Evolutionary conservation across 2,888 invertebrate genomes (phyloP), one percentile per base, ranked within the genome.

Genomic region (Aproaerema taeniolella): DNA sequence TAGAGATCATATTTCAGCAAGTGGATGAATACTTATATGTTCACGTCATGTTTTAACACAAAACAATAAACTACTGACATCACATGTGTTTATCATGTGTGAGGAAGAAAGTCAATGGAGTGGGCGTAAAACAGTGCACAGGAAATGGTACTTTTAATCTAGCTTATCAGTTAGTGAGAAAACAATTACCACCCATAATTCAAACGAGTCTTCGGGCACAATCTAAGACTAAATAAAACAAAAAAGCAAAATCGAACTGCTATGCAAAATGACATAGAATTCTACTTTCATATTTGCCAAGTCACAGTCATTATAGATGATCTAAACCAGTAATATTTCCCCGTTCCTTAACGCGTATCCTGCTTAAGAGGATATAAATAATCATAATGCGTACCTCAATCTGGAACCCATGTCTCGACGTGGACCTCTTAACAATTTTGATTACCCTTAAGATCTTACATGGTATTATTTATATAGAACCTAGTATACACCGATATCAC

Each of bases 401-500:
- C 83, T 77, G 73, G 83, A 83, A 79, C 83, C 82, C 83, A 83
- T 83, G 66, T 73, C 77, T 79, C 70, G 66, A 78, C 72, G 76
- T 80, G 77, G 72, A 73, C 48, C 54, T 64, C n/a, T 55, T 54
- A 47, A 45, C 62, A 64, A 62, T 69, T 71, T 65, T 59, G 62
- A 61, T 32, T 71, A 75, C 72, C 73, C 73, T n/a, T n/a, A n/a
- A n/a, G n/a, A n/a, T n/a, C 54, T 75, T 80, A 70, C 46, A 58
- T 55, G 41, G 52, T 52, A 39, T 6, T 17, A 35, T 13, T 29
- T 28, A n/a, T 28, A 16, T 12, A 43, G 44, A 46, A n/a, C n/a
- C n/a, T n/a, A n/a, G n/a, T n/a, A n/a, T n/a, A n/a, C n/a, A n/a
- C n/a, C n/a, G n/a, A 50, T 55, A 55, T 58, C 42, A 59, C 56